Base-by-base conservation (phyloP, 2,888 invertebrate genomes). In the Caenorhabditis becei region DNA sequence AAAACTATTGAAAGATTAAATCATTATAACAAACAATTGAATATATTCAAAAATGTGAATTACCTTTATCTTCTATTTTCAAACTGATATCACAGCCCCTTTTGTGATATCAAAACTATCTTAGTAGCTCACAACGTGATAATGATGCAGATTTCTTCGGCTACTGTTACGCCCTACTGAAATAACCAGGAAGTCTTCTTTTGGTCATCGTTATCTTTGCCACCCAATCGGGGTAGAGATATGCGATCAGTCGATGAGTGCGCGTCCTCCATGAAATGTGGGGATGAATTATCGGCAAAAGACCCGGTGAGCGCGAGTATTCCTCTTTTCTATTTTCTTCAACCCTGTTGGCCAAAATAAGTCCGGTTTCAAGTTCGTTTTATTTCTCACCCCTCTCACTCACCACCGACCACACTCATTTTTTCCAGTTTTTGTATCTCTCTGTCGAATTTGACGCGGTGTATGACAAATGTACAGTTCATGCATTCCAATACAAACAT, bases 201-300 rank as follows among this genome's bases (percentile, higher is more conserved):
- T 18, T 18, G 18, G 47, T 10, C 18, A 56, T 61, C 66, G 53
- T 75, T 75, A 75, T 75, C 75, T 75, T 59, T 75, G 59, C 66
- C 66, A 59, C 75, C 75, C 41, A 53, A 75, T 75, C 75, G 49
- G 47, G 47, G 28, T n/a, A n/a, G 37, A 75, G 66, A 75, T 75
- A 66, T 61, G 61, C 66, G 66, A 75, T 75, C 66, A 75, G 59
- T 74, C 58, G 72, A 65, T 74, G 28, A 65, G 65, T 65, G 65
- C 59, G 66, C 53, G 44, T 11, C 74, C 51, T 66, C 59, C 47
- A 53, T 54, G 54, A 54, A 69, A 59, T 49, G 28, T 32, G 61
- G 56, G 49, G 56, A 63, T 72, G 44, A 72, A 63, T 54, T 72
- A 63, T 72, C 56, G 54, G 54, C 53, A 44, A 44, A n/a, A 58